Evolutionary conservation across 2,797 vertebrate species (phyloP).

Genomic region (Pseudochromis fuscus): DNA sequence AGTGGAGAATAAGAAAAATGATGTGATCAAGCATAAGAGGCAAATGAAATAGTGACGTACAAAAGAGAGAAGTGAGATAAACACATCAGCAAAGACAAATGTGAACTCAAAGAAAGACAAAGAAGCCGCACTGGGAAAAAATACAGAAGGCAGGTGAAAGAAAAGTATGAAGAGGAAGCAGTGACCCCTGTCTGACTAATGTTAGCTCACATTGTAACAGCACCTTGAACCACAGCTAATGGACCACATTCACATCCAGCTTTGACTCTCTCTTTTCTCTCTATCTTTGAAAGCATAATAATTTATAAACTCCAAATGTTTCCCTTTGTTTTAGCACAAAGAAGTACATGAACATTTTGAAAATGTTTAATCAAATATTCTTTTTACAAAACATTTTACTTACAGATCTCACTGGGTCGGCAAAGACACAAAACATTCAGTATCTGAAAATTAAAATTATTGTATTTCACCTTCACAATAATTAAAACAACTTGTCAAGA

Average conservation of each 20-base stretch:
- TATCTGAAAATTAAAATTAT: too few relatives aligned
- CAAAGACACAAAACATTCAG: too few relatives aligned
- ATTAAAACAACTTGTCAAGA: too few relatives aligned
- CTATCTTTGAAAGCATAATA: too few relatives aligned
- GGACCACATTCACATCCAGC: conserved; percentile 50
- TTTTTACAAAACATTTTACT: too few relatives aligned
- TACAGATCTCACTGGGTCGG: too few relatives aligned
- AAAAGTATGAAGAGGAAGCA: conserved; percentile 54
- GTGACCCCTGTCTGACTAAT: conserved; percentile 70
- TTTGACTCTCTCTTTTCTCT: conserved; percentile 21
- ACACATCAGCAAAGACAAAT: conserved; percentile 29
- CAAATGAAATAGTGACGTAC: conserved; percentile 18
- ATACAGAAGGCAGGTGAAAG: conserved; percentile 37
- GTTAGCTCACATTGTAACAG: conserved; percentile 38
- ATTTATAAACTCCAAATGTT: too few relatives aligned
- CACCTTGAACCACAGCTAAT: conserved; percentile 69
- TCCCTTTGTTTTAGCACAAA: too few relatives aligned
- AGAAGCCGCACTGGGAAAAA: conserved; percentile 34
- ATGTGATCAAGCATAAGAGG: conserved; percentile 22
- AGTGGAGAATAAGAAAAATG: conserved; percentile 11
- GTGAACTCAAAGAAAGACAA: conserved; percentile 1
- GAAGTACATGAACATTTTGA: too few relatives aligned
- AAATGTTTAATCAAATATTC: too few relatives aligned
- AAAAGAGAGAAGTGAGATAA: conserved; percentile 27
- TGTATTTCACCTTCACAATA: too few relatives aligned